A percentile compares a stretch with the other conserved stretches of the same genome.
These are phyloP conservation scores for Macrotrachela quadricornifera DNA, from an alignment of 1,140 invertebrate species.

Conservation along the genomic window DNA sequence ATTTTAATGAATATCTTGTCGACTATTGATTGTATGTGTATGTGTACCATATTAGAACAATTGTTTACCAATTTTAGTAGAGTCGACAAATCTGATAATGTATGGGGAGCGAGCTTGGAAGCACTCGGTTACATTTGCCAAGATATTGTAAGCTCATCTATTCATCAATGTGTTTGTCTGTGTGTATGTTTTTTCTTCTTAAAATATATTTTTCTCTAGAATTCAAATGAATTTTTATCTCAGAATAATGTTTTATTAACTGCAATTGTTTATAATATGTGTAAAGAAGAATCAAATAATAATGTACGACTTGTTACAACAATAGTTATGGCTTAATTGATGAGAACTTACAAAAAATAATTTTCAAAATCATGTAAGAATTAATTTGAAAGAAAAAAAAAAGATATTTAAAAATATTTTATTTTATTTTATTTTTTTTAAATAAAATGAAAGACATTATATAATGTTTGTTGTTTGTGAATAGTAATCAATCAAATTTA, in stretches of 20 bases:
- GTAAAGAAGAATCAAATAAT: slow-evolving; percentile 45
- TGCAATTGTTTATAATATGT: slow-evolving; percentile 94
- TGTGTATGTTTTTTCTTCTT: no score
- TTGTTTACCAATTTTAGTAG: slow-evolving; percentile 25
- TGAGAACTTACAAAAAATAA: slow-evolving; percentile 94
- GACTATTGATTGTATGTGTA: no score
- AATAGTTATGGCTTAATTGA: slow-evolving; percentile 83
- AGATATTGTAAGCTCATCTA: slow-evolving; percentile 32
- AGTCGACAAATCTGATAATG: no score
- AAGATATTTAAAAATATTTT: no score
- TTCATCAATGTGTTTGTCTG: no score
- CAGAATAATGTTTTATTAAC: slow-evolving; percentile 90
- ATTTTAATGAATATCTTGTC: no score
- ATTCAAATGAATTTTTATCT: slow-evolving; percentile 64
- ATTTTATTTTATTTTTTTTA: no score
- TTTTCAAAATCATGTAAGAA: slow-evolving; percentile 71
- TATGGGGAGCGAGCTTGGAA: slow-evolving; percentile 55
- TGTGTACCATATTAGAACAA: neutral
- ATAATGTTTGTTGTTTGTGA: slow-evolving; percentile 98
- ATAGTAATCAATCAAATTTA: no score
- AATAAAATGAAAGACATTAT: slow-evolving; percentile 59
- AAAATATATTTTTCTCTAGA: slow-evolving; percentile 19
- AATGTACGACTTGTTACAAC: slow-evolving; percentile 60
- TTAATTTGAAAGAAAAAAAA: no score
- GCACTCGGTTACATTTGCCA: slow-evolving; percentile 73